Evolutionary conservation across 2,797 vertebrate species (phyloP).

Genomic region (Poeciliopsis paucimaculata): DNA sequence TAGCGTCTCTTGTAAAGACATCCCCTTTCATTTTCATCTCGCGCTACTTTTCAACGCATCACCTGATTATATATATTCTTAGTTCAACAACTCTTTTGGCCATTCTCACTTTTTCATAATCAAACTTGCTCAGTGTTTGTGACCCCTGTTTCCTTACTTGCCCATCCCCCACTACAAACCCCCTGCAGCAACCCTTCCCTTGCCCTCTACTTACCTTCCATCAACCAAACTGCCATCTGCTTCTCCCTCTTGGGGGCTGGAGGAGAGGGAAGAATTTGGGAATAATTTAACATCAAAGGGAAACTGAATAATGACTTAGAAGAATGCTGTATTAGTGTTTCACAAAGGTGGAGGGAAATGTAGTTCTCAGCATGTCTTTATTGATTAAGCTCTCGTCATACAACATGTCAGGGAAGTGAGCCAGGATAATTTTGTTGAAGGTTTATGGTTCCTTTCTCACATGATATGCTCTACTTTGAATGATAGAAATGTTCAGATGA

Average conservation of each 20-base stretch:
- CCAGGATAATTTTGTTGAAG: conserved; percentile 26
- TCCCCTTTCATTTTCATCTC: not conserved
- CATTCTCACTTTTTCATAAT: conserved; percentile 1
- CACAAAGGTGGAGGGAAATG: conserved; percentile 35
- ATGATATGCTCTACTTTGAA: not conserved
- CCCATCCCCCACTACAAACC: not conserved
- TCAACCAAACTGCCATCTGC: conserved; percentile 65
- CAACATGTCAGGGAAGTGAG: conserved; percentile 36
- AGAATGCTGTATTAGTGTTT: conserved; percentile 1
- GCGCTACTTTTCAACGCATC: conserved; percentile 11
- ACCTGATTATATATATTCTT: conserved; percentile 29
- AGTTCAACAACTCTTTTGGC: not conserved
- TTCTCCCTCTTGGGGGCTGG: conserved; percentile 33
- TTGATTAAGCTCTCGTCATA: conserved; percentile 53
- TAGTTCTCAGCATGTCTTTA: conserved; percentile 44
- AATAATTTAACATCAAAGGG: conserved; percentile 8
- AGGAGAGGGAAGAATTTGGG: conserved; percentile 5
- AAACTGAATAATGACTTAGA: not conserved
- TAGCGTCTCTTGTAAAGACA: not conserved
- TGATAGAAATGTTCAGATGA: not conserved
- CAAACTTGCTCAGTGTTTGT: conserved; percentile 5
- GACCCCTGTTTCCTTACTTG: conserved; percentile 15
- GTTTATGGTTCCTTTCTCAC: conserved; percentile 1
- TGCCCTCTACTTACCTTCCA: conserved; percentile 41
- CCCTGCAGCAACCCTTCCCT: not conserved